These are phyloP conservation scores for Piscicola geometra DNA, from an alignment of 2,888 invertebrate species.

Conservation along the genomic window DNA sequence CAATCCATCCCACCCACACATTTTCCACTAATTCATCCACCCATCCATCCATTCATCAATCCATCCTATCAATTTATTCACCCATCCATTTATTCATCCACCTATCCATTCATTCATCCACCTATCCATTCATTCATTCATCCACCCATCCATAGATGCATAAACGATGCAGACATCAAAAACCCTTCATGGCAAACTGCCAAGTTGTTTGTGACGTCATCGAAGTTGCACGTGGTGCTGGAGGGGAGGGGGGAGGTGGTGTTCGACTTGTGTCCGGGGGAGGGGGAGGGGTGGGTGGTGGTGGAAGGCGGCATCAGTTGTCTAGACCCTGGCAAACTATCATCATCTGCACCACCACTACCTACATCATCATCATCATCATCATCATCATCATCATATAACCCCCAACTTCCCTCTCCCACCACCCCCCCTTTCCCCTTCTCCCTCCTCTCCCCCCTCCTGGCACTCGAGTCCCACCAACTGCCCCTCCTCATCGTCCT, in stretches of 20 bases:
- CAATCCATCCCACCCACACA: no score
- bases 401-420: no score
- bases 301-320: conserved; percentile 51
- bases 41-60: no score
- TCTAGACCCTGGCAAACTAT: not conserved
- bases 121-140: not conserved
- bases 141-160: not conserved
- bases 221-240: not conserved
- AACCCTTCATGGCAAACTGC: conserved; percentile 7
- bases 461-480: conserved; percentile 14
- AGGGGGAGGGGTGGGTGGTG: conserved; percentile 51
- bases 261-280: conserved; percentile 51
- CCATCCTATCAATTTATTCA: no score
- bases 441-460: conserved; percentile 19
- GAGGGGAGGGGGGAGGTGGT: conserved; percentile 15
- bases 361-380: no score
- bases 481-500: conserved; percentile 17
- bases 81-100: no score
- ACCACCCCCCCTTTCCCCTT: no score
- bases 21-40: no score
- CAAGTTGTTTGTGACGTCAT: not conserved
- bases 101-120: not conserved
- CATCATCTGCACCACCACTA: no score
- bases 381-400: not conserved
- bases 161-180: not conserved